Percentiles rank a stretch among this genome's conserved stretches.
Evolutionary conservation across 1,140 invertebrate species (phyloP).

Genomic region (Ridgeia piscesae): DNA sequence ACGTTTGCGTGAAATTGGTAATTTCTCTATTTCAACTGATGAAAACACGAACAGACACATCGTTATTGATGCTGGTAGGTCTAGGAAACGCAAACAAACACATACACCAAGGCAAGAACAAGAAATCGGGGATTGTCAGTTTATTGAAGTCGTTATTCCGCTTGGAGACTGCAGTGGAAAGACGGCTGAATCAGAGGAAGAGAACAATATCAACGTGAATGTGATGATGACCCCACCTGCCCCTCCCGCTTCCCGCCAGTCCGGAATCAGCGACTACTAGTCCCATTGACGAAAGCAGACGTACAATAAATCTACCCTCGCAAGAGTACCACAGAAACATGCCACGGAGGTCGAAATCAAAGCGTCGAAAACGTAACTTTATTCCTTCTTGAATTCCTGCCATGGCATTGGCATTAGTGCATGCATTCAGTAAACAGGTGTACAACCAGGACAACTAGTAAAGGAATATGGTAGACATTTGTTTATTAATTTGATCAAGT

Average conservation of each 20-base stretch:
- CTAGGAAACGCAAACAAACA: slow-evolving; percentile 1
- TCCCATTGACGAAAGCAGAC: neutral
- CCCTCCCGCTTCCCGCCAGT: neutral
- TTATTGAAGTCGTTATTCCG: slow-evolving; percentile 5
- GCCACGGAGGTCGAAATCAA: neutral
- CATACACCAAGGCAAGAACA: neutral
- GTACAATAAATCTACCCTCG: neutral
- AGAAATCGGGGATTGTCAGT: neutral
- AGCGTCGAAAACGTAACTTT: neutral
- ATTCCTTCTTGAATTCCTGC: neutral
- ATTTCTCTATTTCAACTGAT: neutral
- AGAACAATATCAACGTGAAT: too few species aligned
- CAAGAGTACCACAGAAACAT: neutral
- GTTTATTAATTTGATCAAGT: neutral
- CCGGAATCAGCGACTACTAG: neutral
- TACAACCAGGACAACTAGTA: neutral
- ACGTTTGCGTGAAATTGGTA: neutral
- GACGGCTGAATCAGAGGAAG: neutral
- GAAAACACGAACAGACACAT: neutral
- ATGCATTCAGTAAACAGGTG: too few species aligned
- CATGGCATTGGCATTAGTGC: too few species aligned
- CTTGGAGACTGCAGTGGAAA: neutral
- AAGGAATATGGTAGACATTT: neutral
- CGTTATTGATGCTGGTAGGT: neutral
- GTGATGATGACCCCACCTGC: neutral